Percentiles rank a stretch among this genome's conserved stretches.
Evolutionary conservation across 1,140 invertebrate species (phyloP).

Genomic region (Drosophila ercepeae): DNA sequence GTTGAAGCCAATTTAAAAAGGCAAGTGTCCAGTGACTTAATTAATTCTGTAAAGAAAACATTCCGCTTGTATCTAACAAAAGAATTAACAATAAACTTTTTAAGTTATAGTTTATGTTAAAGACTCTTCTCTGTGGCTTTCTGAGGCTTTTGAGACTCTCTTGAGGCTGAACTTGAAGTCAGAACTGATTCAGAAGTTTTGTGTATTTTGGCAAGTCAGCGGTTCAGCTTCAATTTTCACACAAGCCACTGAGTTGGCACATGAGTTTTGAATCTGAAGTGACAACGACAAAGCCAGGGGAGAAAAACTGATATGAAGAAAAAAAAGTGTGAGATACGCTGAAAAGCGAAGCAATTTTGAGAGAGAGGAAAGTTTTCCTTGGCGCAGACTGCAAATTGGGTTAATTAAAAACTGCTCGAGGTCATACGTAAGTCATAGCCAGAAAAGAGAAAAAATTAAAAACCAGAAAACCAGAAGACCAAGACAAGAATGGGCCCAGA

Average conservation of each 20-base stretch:
- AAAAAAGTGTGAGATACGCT: neutral
- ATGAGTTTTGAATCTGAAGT: conserved; percentile 34
- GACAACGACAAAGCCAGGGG: conserved; percentile 2
- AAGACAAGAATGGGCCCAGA: conserved; percentile 19
- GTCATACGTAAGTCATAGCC: conserved; percentile 58
- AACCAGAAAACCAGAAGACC: conserved; percentile 16
- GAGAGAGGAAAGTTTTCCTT: conserved; percentile 46
- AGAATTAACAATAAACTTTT: no score
- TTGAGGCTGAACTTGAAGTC: conserved; percentile 12
- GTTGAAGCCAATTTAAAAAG: conserved; percentile 10
- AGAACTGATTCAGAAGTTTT: conserved; percentile 3
- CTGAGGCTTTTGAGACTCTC: conserved; percentile 24
- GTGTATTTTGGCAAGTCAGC: conserved; percentile 27
- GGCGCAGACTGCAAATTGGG: conserved; percentile 71
- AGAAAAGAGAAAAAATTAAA: conserved; percentile 22
- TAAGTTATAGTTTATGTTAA: no score
- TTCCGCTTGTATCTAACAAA: no score
- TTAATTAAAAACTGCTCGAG: conserved; percentile 79
- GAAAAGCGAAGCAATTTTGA: conserved; percentile 52
- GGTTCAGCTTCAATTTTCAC: conserved; percentile 34
- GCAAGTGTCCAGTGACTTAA: conserved; percentile 12
- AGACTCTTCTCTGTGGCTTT: neutral
- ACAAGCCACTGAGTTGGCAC: conserved; percentile 14
- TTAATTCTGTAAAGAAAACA: conserved; percentile 2
- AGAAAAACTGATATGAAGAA: neutral